Percentiles rank a stretch among this genome's conserved stretches.
Conservation (phyloP, 1,140 invertebrate species). For the Hormaphis cornu region DNA sequence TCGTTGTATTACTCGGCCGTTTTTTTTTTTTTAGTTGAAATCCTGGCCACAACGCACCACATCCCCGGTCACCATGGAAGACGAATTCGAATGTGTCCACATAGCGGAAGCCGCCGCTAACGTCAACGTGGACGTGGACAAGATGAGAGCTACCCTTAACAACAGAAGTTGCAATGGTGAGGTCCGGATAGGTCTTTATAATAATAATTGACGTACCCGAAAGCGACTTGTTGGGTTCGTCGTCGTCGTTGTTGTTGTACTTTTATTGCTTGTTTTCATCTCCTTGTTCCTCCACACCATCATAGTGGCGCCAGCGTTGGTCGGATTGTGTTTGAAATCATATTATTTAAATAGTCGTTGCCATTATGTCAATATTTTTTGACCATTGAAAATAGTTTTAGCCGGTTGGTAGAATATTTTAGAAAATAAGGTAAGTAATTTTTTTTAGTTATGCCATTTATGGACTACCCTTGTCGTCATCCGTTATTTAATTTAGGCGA, state of each 20-base stretch:
- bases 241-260: not conserved
- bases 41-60: no score
- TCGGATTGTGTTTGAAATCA: not conserved
- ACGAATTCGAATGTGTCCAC: not conserved
- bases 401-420: no score
- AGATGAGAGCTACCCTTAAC: constrained; percentile 6
- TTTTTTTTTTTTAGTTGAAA: no score
- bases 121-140: not conserved
- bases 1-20: no score
- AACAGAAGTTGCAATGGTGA: constrained; percentile 23
- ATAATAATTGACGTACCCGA: not conserved
- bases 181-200: not conserved
- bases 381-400: no score
- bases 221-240: not conserved
- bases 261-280: not conserved
- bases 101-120: not conserved
- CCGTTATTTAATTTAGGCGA: not conserved
- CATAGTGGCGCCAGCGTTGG: not conserved
- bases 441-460: no score
- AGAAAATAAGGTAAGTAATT: no score
- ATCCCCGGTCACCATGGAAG: no score
- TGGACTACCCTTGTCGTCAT: no score
- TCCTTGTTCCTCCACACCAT: not conserved
- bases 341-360: no score
- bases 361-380: no score